Conservation (phyloP, 2,888 invertebrate genomes). For the Ariolimax columbianus region DNA sequence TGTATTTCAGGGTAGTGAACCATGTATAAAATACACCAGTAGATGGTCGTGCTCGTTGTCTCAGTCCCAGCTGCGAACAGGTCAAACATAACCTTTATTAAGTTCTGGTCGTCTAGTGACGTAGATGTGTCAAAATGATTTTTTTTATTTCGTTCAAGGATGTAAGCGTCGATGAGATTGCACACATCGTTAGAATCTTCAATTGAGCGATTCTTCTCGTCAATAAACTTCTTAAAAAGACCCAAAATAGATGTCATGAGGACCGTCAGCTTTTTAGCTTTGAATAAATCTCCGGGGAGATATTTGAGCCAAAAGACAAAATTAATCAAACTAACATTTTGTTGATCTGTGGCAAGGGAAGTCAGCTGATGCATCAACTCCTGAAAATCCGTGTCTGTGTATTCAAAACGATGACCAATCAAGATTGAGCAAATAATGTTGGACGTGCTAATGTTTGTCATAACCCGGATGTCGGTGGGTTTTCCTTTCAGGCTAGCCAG, state of each 20-base stretch:
- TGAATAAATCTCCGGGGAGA: not conserved
- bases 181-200: not conserved
- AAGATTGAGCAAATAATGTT: not conserved
- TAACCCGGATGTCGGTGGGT: not conserved
- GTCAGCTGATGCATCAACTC: not conserved
- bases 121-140: not conserved
- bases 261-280: not conserved
- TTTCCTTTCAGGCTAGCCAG: not conserved
- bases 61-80: not conserved
- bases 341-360: not conserved
- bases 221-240: not conserved
- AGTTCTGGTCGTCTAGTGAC: not conserved
- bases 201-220: too few relatives aligned
- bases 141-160: not conserved
- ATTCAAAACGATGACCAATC: not conserved
- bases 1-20: not conserved
- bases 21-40: not conserved
- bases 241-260: not conserved
- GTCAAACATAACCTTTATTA: not conserved
- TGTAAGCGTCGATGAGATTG: not conserved
- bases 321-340: not conserved
- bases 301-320: not conserved
- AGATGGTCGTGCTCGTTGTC: not conserved
- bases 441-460: not conserved
- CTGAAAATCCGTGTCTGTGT: not conserved